Evolutionary conservation across 2,888 invertebrate genomes (phyloP).

Genomic region (Sturmia bella): DNA sequence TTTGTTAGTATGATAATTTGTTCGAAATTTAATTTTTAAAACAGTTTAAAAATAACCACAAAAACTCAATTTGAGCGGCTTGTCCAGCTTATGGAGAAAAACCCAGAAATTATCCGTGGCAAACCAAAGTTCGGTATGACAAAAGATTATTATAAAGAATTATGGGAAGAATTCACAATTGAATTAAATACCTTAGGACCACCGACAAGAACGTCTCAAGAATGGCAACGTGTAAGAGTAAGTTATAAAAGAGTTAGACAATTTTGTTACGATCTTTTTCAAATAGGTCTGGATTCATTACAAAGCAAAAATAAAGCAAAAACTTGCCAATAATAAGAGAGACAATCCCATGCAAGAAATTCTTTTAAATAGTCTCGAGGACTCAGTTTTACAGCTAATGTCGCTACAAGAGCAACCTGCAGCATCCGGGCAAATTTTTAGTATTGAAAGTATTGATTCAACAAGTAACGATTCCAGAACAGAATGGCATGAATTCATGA

Average conservation of each 20-base stretch:
- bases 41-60: constrained; percentile 14
- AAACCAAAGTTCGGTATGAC: neutral
- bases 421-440: constrained; percentile 1
- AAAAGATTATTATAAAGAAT: neutral
- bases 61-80: neutral
- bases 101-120: neutral
- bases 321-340: constrained; percentile 11
- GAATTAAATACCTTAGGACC: constrained; percentile 15
- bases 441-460: neutral
- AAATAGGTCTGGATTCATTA: neutral
- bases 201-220: constrained; percentile 1
- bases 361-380: neutral
- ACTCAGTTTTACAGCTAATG: neutral
- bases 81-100: neutral
- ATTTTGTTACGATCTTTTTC: constrained; percentile 15
- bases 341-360: constrained; percentile 1
- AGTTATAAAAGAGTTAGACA: neutral
- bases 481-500: too few species aligned
- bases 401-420: neutral
- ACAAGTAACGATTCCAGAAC: neutral
- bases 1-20: too few species aligned
- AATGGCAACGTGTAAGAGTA: constrained; percentile 15
- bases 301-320: too few species aligned
- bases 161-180: neutral
- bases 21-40: too few species aligned